Base-by-base conservation (phyloP, 2,888 invertebrate genomes). In the Teinopalpus imperialis region DNA sequence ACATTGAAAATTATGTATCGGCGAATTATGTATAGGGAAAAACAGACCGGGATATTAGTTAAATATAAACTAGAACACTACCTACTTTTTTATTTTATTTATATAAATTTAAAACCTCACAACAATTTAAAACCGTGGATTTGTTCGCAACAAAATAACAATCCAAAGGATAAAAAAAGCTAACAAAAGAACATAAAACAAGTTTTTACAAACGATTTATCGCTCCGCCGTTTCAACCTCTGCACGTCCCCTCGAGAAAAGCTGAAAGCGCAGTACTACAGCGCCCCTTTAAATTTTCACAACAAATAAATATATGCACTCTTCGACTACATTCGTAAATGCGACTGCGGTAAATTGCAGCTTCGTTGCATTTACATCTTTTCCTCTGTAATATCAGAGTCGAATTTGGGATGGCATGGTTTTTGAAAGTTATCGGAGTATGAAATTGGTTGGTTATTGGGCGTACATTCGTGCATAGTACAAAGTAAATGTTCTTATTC, bases 201-300 rank as follows among this genome's bases (percentile, higher is more conserved):
- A 34, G 40, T 45, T 45, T 45, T 40, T 34, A 45, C 45, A 34
- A 45, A 40, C 45, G 40, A 45, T 45, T 45, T 45, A 45, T 45
- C 39, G 40, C 23, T 29, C 45, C 5, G n/a, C 34, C 14, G 29
- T 34, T 40, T 20, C 31, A 9, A 12, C 26, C 26, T 13, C 21
- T 6, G 14, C 35, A 16, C 41, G 32, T 10, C 27, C 40, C 40
- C 34, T 32, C 29, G 40, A 29, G 45, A 21, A 40, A 29, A 14
- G 21, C 23, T 40, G 45, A 40, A 40, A 45, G 34, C 39, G 37
- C 18, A 39, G 26, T 12, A 4, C 31, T 30, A 23, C 20, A 14
- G 14, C 7, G 30, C 26, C 39, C 26, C 39, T 45, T 40, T 45
- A 40, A 45, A 45, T 45, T 43, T 43, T 34, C 27, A 18, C 45